Percentiles rank a stretch among this genome's conserved stretches.
These are phyloP conservation scores for Apodemia mormo DNA, from an alignment of 2,888 invertebrate genomes.

Conservation along the genomic window DNA sequence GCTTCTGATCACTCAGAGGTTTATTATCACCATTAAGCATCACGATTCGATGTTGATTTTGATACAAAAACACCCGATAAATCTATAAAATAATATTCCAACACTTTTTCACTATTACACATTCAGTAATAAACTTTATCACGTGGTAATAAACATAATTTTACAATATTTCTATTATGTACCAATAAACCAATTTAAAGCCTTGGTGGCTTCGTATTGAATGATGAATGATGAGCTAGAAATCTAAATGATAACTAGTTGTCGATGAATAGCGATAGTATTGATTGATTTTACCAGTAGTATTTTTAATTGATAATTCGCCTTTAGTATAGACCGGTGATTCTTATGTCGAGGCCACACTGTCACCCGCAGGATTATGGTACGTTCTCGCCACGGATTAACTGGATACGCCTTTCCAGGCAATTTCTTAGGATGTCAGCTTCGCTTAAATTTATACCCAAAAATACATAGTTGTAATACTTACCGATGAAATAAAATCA, in stretches of 20 bases:
- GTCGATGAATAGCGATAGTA: conserved; percentile 4
- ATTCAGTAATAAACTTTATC: neutral
- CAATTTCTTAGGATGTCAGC: too few relatives aligned
- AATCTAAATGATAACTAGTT: neutral
- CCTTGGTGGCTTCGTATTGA: conserved; percentile 1
- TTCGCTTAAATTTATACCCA: too few relatives aligned
- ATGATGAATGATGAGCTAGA: conserved; percentile 8
- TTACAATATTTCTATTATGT: neutral
- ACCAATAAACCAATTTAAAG: neutral
- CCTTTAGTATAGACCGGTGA: too few relatives aligned
- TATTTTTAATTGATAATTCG: neutral
- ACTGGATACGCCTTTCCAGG: too few relatives aligned
- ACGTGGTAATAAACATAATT: neutral
- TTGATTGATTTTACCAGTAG: neutral
- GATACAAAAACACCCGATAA: neutral
- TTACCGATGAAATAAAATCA: too few relatives aligned
- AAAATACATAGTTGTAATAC: too few relatives aligned
- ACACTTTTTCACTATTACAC: neutral
- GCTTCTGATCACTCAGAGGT: too few relatives aligned
- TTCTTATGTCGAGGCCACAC: too few relatives aligned
- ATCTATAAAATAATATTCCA: neutral
- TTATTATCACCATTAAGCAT: conserved; percentile 45
- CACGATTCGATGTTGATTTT: conserved; percentile 53
- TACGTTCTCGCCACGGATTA: too few relatives aligned
- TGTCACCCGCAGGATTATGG: too few relatives aligned